Base-by-base conservation (phyloP, 2,113 vertebrate species). In the Bothrops jararaca region DNA sequence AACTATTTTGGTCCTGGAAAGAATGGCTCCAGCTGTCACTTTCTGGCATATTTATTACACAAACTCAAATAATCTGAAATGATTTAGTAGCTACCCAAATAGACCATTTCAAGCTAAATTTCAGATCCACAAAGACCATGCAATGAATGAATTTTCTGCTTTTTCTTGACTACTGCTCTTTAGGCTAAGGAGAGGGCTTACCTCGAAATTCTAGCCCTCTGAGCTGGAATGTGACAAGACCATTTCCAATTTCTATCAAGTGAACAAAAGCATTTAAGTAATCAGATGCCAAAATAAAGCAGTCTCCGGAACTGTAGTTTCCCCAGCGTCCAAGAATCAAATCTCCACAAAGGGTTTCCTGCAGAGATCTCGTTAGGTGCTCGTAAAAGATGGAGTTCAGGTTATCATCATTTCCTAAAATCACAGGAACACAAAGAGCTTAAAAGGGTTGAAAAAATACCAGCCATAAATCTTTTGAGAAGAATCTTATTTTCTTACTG, bases 301-400 rank as follows among this genome's bases (percentile, higher is more conserved):
- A 99, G 95, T 99, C 99, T 0, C 99, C 99, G 0, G 98, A 97
- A 92, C 97, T 98, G 97, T 99, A 99, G 97, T 98, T 99, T 85
- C 99, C 99, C 99, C 99, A 99, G 57, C 99, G 99, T 48, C 99
- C 99, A 90, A 99, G 97, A 95, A 98, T 96, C 91, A 99, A 97
- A 97, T 99, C 99, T 48, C 99, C 99, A 89, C 99, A 99, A 52
- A 99, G 98, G 5, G 98, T 98, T 89, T 99, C 98, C 97, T 99
- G 99, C 89, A 99, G 98, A 0, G 99, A 99, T 95, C 99, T 98
- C 0, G 99, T 99, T 97, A 99, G 96, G 96, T 99, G 99, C 97
- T 99, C 99, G 6, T 99, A 99, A 95, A 99, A 99, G 95, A 99
- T 99, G 94, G 99, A 99, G 96, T 99, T 99, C 22, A 99, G 98